phyloP scores from a whole-genome alignment of 1,140 invertebrate genomes.

The Asbolus verrucosus region DNA sequence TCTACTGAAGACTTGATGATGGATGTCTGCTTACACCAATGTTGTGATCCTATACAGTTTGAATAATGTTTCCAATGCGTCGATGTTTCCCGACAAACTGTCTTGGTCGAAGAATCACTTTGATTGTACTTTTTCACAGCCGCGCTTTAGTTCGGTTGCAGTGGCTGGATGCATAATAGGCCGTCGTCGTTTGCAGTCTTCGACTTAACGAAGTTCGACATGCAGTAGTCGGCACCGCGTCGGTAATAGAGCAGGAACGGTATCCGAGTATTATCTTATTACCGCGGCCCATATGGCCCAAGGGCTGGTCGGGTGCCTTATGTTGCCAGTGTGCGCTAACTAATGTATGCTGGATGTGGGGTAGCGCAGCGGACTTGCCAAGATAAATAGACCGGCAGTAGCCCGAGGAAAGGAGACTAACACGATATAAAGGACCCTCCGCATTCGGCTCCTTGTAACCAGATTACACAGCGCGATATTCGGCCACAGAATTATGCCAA shows the following conservation, averaged over 20 bases:
- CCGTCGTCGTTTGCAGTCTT: no score
- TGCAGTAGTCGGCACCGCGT: constrained; percentile 18
- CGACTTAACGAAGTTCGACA: constrained; percentile 12
- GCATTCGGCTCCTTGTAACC: constrained; percentile 52
- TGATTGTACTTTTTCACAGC: no score
- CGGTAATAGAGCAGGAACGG: constrained; percentile 12
- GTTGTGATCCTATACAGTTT: no score
- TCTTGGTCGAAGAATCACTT: no score
- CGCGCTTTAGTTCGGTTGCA: no score
- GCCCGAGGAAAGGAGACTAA: constrained; percentile 57
- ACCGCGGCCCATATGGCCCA: constrained; percentile 52
- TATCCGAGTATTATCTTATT: constrained; percentile 53
- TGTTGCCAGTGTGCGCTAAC: constrained; percentile 50
- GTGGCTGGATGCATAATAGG: constrained; percentile 1
- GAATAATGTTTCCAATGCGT: no score
- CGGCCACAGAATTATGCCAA: constrained; percentile 47
- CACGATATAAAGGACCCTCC: constrained; percentile 58
- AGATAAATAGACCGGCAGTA: constrained; percentile 57
- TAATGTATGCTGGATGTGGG: constrained; percentile 54
- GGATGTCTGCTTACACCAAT: no score
- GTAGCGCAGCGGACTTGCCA: constrained; percentile 52
- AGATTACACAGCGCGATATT: constrained; percentile 55
- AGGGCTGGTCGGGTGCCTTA: constrained; percentile 53
- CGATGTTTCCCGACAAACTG: no score
- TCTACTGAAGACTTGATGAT: no score